A percentile compares a stretch with the other conserved stretches of the same genome.
Evolutionary conservation across 2,797 vertebrate species (phyloP).

Genomic region (Rhinella marina): DNA sequence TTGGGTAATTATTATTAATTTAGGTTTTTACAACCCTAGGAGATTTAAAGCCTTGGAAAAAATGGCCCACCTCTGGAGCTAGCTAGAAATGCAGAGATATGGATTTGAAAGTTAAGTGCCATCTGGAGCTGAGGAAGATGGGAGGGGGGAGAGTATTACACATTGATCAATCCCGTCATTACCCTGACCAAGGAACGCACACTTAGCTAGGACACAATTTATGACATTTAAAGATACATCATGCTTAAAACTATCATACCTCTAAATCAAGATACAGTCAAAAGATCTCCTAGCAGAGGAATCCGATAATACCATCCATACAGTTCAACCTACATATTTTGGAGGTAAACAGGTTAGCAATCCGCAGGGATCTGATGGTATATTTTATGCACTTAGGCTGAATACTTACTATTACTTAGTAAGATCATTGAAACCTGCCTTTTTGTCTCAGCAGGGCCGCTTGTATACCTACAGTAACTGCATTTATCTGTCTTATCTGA

Average conservation of each 20-base stretch:
- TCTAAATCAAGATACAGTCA: neutral
- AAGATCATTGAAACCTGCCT: neutral
- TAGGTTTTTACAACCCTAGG: conserved; percentile 60
- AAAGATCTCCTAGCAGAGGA: neutral
- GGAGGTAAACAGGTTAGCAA: neutral
- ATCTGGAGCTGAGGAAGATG: conserved; percentile 49
- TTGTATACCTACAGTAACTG: too few relatives aligned
- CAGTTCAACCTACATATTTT: neutral
- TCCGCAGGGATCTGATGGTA: neutral
- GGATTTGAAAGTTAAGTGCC: conserved; percentile 60
- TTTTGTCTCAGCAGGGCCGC: neutral
- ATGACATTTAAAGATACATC: neutral
- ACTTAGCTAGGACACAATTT: neutral
- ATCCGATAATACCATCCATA: neutral
- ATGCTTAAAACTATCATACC: neutral
- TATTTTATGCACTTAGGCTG: neutral
- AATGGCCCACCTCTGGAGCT: conserved; percentile 42
- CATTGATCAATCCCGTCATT: conserved; percentile 35
- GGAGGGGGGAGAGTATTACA: conserved; percentile 31
- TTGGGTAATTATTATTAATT: conserved; percentile 63
- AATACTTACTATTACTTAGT: neutral
- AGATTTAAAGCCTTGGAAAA: conserved; percentile 58
- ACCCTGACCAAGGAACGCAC: neutral
- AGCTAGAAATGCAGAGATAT: conserved; percentile 49
- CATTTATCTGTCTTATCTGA: too few relatives aligned